Percentiles rank a stretch among this genome's conserved stretches.
These are phyloP conservation scores for Eufriesea mexicana DNA, from an alignment of 1,140 invertebrate species.

Conservation along the genomic window DNA sequence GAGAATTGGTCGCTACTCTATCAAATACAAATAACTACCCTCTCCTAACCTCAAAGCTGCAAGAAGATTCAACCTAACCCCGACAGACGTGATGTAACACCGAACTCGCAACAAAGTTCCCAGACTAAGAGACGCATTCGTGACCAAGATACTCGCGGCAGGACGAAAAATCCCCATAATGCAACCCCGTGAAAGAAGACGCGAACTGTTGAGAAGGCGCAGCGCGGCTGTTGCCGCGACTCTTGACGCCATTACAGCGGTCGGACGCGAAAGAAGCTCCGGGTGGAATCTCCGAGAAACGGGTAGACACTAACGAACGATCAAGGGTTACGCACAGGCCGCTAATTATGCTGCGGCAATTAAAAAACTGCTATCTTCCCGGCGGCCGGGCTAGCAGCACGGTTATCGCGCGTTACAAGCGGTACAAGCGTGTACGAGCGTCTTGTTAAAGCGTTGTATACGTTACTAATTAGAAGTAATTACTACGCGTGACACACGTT, in stretches of 20 bases:
- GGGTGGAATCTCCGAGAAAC: neutral
- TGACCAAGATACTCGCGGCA: too few relatives aligned
- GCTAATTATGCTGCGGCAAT: constrained; percentile 26
- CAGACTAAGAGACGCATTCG: too few relatives aligned
- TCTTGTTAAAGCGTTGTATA: constrained; percentile 48
- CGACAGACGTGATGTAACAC: too few relatives aligned
- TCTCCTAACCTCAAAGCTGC: too few relatives aligned
- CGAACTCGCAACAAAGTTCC: too few relatives aligned
- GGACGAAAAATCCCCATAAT: too few relatives aligned
- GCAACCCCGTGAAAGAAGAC: too few relatives aligned
- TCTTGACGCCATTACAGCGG: constrained; percentile 39
- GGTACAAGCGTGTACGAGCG: constrained; percentile 38
- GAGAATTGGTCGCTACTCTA: too few relatives aligned
- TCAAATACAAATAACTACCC: too few relatives aligned
- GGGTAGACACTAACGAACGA: neutral
- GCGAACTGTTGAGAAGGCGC: too few relatives aligned
- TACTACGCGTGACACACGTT: constrained; percentile 42
- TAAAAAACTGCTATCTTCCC: constrained; percentile 34
- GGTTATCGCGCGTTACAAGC: constrained; percentile 26
- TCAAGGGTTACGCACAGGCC: constrained; percentile 28
- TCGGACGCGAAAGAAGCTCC: neutral
- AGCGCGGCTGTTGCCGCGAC: constrained; percentile 47
- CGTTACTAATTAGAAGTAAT: constrained; percentile 56
- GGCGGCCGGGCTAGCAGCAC: neutral
- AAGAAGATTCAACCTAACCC: too few relatives aligned